Base-by-base conservation (phyloP, 1,140 invertebrate genomes). In the Cydia fagiglandana region DNA sequence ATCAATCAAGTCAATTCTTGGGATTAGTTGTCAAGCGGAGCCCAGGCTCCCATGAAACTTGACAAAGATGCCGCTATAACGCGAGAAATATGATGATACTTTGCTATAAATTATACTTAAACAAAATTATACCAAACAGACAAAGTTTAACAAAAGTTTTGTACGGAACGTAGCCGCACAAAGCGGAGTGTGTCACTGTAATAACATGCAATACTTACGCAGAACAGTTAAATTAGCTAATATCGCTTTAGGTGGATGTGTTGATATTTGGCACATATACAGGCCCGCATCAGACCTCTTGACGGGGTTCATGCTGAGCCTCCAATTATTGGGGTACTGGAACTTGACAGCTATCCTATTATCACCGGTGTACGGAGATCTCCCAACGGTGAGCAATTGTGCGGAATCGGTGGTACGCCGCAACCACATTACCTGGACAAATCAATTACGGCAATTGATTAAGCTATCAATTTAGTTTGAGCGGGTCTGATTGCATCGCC, bases 251-350 rank as follows among this genome's bases (percentile, higher is more conserved):
- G 96, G 96, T n/a, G 96, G 96, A 93, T 97, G 96, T 47, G 96
- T 97, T 9, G 96, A 96, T 81, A 97, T 96, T 95, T 97, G 97
- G 91, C 97, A 97, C 94, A 97, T 96, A 89, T 97, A 97, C 12
- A 96, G 92, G 15, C 96, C 96, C 30, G 95, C 96, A 83, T 97
- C 97, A 64, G 95, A 94, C 74, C 94, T 93, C 64, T 95, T 95
- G 30, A 96, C 96, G 80, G 96, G 96, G 80, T 95, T 95, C 75
- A 97, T 97, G 88, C 96, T 94, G 50, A 97, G 91, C 77, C 96
- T 95, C 96, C 96, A 97, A 91, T 97, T 97, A 89, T 96, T 97
- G 12, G 96, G 96, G 87, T 98, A 97, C 83, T 96, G 96, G 88
- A 96, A 96, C 81, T 95, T 95, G 50, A 96, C 94, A 24, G 94